These are phyloP conservation scores for Gymnocheta viridis DNA, from an alignment of 2,888 invertebrate species.

Conservation along the genomic window DNA sequence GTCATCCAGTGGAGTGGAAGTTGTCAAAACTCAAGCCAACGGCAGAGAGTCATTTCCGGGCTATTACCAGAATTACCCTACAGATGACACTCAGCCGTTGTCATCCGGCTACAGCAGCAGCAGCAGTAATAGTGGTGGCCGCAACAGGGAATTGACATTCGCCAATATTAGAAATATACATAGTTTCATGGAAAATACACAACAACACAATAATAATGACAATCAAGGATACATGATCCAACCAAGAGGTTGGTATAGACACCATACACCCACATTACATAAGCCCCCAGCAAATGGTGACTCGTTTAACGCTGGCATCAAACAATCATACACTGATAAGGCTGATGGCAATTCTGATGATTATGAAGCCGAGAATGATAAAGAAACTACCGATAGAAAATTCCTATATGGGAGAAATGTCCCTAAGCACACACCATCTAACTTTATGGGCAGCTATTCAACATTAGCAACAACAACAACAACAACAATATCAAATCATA, in stretches of 20 bases:
- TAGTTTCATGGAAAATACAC: slow-evolving; percentile 60
- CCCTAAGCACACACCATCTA: slow-evolving; percentile 15
- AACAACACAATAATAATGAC: slow-evolving; percentile 70
- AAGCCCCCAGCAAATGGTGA: not conserved
- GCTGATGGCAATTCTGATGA: slow-evolving; percentile 40
- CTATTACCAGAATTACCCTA: slow-evolving; percentile 53
- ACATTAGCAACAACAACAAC: not conserved
- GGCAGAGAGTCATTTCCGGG: slow-evolving; percentile 64
- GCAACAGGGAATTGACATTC: slow-evolving; percentile 2
- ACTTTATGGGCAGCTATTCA: not conserved
- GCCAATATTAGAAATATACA: slow-evolving; percentile 67
- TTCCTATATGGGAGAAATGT: slow-evolving; percentile 47
- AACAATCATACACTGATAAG: slow-evolving; percentile 57
- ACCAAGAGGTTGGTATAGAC: slow-evolving; percentile 50
- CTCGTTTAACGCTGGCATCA: slow-evolving; percentile 65
- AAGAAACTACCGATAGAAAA: slow-evolving; percentile 33
- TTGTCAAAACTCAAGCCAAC: slow-evolving; percentile 53
- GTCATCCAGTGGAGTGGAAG: slow-evolving; percentile 52
- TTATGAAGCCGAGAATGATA: slow-evolving; percentile 26
- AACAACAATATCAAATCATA: slow-evolving; percentile 11
- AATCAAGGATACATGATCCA: slow-evolving; percentile 39
- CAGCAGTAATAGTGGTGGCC: slow-evolving; percentile 74
- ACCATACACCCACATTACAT: slow-evolving; percentile 17
- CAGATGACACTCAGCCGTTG: slow-evolving; percentile 65
- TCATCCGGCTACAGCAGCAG: slow-evolving; percentile 71